Percentiles rank a stretch among this genome's conserved stretches.
These are phyloP conservation scores for Limnephilus rhombicus DNA, from an alignment of 2,888 invertebrate genomes.

Conservation along the genomic window DNA sequence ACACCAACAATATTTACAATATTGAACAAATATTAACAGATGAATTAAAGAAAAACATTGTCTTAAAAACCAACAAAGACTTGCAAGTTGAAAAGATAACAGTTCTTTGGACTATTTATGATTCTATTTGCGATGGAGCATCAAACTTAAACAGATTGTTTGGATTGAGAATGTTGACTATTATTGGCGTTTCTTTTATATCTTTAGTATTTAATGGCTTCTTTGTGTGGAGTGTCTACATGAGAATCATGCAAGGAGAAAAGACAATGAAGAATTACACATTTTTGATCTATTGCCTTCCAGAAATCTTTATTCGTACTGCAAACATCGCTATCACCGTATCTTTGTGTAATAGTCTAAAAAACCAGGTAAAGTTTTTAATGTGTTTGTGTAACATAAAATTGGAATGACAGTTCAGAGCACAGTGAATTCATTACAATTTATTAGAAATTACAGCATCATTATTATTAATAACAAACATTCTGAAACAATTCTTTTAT, in stretches of 20 bases:
- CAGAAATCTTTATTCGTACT: background rate
- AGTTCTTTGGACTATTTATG: constrained; percentile 41
- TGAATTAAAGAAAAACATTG: background rate
- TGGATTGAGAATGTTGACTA: background rate
- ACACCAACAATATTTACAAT: background rate
- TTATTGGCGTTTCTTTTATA: background rate
- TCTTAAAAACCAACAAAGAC: background rate
- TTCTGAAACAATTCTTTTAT: too few species aligned
- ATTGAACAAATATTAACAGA: background rate
- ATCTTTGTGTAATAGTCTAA: background rate
- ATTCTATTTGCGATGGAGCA: constrained; percentile 36
- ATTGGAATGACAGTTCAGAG: background rate
- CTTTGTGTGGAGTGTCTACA: constrained; percentile 13
- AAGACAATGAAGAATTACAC: background rate
- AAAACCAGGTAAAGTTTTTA: background rate
- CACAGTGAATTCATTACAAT: background rate
- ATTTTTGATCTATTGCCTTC: background rate
- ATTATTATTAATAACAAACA: too few species aligned
- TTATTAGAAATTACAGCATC: background rate
- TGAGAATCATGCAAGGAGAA: background rate
- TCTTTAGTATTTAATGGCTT: background rate
- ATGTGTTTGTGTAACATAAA: background rate
- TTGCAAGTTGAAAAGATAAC: constrained; percentile 10
- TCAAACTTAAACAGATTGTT: constrained; percentile 11
- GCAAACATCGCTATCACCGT: background rate